Base-by-base conservation (phyloP, 1,140 invertebrate genomes). In the roundworm (Caenorhabditis elegans) region DNA sequence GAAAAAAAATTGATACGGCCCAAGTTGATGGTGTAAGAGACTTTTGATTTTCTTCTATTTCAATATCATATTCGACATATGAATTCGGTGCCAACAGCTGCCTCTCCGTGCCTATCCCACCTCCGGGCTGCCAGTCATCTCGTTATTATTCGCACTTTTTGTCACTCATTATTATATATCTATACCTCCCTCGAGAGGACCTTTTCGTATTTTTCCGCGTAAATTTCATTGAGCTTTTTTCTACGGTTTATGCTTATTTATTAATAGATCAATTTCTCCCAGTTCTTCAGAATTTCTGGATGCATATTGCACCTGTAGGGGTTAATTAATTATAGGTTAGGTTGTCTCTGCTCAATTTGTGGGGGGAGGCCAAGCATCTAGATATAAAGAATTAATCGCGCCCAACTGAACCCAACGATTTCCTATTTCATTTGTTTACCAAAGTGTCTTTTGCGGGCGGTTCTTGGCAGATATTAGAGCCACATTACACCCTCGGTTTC, bases 61-160 rank as follows among this genome's bases (percentile, higher is more conserved):
- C 60, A 70, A 70, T 70, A 70, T 70, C 60, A 70, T 70, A 70
- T 70, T 70, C 34, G 60, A 70, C 60, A 70, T 70, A 70, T 70
- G 60, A 70, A 70, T 39, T 70, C 60, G 60, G 60, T 70, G 60
- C 60, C 60, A 70, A 70, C 60, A 70, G 60, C 60, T 70, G 60
- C n/a, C 34, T 70, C n/a, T 22, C 26, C 10, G 34, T 10, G 5
- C 24, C 36, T 77, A 11, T 26, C 76, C 24, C 24, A 26, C 76
- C 36, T 43, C 46, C 43, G 43, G n/a, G 43, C 76, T 49, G 43
- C 48, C 76, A 77, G 76, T 51, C 76, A 49, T 34, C 48, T 48
- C 76, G 46, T 49, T 77, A 51, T 51, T 51, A 77, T 77, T 77
- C 76, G 46, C 76, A 77, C 43, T 77, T 49, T 77, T 49, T 77